Evolutionary conservation across 1,140 invertebrate species (phyloP).

Genomic region (Rhopalosiphum padi): DNA sequence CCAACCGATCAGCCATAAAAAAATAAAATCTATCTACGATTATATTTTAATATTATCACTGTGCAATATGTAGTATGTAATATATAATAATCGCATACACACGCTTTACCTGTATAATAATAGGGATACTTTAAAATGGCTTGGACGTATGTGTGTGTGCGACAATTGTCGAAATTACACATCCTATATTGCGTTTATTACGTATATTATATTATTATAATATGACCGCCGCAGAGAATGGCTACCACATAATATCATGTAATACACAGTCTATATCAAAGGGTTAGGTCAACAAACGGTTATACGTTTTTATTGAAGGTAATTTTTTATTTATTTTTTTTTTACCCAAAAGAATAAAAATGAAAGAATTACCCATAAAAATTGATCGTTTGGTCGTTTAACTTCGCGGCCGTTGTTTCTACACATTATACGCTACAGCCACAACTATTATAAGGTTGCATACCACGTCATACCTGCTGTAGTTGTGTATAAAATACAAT

Average conservation of each 20-base stretch:
- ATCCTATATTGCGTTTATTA: not conserved
- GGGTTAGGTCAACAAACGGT: not conserved
- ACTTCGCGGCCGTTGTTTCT: not conserved
- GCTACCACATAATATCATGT: not conserved
- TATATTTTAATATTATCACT: not conserved
- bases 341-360: not conserved
- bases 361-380: not conserved
- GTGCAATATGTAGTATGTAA: no score
- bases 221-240: not conserved
- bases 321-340: not conserved
- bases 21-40: not conserved
- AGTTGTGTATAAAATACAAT: not conserved
- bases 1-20: not conserved
- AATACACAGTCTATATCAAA: not conserved
- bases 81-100: not conserved
- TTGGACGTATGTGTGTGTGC: no score
- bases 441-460: not conserved
- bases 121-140: not conserved
- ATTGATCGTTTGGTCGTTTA: not conserved
- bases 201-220: not conserved
- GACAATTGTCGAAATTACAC: not conserved
- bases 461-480: not conserved
- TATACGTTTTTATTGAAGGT: constrained; percentile 13
- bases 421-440: not conserved
- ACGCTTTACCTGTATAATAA: not conserved